Evolutionary conservation across 2,797 vertebrate species (phyloP), one percentile per base, ranked within the genome.

Genomic region (Prunella strophiata): DNA sequence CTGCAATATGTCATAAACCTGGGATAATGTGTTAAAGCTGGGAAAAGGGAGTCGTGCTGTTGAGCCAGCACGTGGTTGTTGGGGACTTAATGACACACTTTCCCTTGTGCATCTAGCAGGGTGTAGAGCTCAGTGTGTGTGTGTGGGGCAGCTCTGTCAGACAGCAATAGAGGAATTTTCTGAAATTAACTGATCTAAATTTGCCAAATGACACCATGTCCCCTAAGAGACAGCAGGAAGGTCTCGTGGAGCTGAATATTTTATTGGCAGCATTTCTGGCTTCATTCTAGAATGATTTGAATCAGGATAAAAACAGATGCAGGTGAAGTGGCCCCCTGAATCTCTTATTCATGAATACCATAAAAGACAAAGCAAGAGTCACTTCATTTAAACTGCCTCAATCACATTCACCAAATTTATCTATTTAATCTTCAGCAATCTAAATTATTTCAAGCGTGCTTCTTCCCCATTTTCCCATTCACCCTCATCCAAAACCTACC

Each of bases 61-160:
- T 55, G 27, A 91, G 54, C 13, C 52, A 61, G 40, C 25, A 30
- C 19, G 16, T 6, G 34, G 19, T 13, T 61, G 38, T 47, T 32
- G 36, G 30, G 30, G 65, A 32, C 50, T 43, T 88, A 77, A 65
- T 54, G 38, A 80, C 74, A 43, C 1, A 0, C 8, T 61, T 90
- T 80, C 6, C 13, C n/a, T 70, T 20, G 9, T 19, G 38, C 57
- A 21, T 25, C 32, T 2, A 6, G 40, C 0, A 0, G 26, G 18
- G 26, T 52, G 26, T 10, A 13, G 45, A 42, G 7, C 25, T 38
- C 4, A 2, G 25, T 38, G 58, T 38, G 25, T 27, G 58, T 9
- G 34, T 21, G 10, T 36, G 7, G 16, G 11, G 5, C 25, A 63
- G 42, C 30, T 73, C 86, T 73, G 42, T 51, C 42, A 50, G 19